Percentiles rank a stretch among this genome's conserved stretches.
Conservation (phyloP, 2,113 vertebrate genomes). For the Rallus limicola region DNA sequence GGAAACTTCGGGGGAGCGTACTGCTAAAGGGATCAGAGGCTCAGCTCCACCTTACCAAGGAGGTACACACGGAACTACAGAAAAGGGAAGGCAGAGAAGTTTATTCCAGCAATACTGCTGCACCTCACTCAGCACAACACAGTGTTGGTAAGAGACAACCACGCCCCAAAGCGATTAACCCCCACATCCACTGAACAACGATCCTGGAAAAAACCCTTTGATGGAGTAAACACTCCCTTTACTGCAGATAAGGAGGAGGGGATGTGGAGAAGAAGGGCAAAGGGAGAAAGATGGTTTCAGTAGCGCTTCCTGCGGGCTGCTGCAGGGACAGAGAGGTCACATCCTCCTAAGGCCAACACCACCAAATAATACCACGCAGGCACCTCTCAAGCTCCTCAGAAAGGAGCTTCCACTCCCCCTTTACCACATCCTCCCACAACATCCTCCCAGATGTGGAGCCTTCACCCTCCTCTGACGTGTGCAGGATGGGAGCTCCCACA, state of each 20-base stretch:
- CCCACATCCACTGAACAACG: conserved; percentile 10
- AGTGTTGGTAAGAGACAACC: conserved; percentile 8
- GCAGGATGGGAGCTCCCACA: not conserved
- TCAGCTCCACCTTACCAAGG: not conserved
- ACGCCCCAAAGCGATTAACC: conserved; percentile 5
- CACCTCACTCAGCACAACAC: conserved; percentile 1
- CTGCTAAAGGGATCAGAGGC: not conserved
- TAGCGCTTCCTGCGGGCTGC: not conserved
- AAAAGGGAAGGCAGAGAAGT: conserved; percentile 57
- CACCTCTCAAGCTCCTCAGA: not conserved
- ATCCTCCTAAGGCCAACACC: not conserved
- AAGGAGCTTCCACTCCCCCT: not conserved
- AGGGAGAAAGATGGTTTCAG: not conserved
- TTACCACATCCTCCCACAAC: not conserved
- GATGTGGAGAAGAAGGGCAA: not conserved
- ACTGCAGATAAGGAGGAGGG: not conserved
- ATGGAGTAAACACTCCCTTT: conserved; percentile 39
- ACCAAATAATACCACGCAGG: not conserved
- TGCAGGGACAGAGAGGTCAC: not conserved
- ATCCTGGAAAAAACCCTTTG: conserved; percentile 36
- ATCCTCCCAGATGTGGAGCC: not conserved
- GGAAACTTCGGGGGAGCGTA: fast-evolving
- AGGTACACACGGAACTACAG: not conserved
- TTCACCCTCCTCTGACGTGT: not conserved
- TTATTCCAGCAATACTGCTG: conserved; percentile 64